phyloP scores from a whole-genome alignment of 2,797 vertebrate genomes.

The Phylloscopus collybita region DNA sequence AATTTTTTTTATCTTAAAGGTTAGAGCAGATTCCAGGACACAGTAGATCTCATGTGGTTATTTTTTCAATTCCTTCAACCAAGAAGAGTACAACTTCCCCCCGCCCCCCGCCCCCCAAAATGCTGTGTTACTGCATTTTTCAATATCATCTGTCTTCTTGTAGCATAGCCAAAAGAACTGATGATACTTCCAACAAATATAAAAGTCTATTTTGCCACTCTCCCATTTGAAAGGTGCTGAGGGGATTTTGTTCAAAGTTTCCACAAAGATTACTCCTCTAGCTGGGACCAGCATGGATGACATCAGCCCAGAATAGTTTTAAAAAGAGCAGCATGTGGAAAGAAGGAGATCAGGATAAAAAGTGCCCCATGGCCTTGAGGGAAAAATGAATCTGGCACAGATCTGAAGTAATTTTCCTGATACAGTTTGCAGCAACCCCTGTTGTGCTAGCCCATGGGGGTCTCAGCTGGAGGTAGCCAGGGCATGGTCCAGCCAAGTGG shows the following conservation, averaged over 20 bases:
- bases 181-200: conserved; percentile 8
- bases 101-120: no score
- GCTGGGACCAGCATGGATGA: background rate
- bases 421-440: background rate
- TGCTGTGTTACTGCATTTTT: background rate
- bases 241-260: conserved; percentile 48
- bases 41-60: background rate
- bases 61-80: background rate
- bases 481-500: background rate
- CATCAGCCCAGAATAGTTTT: conserved; percentile 9
- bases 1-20: background rate
- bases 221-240: background rate
- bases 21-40: background rate
- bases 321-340: background rate
- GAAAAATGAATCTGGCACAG: background rate
- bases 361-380: background rate
- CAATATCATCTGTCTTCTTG: background rate
- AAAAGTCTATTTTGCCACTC: background rate
- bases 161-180: background rate
- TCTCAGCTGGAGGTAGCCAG: background rate
- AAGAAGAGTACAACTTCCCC: background rate
- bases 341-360: conserved; percentile 16
- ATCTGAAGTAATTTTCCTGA: background rate
- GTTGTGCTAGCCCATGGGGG: background rate
- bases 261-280: conserved; percentile 18